Evolutionary conservation across 1,140 invertebrate species (phyloP).

Genomic region (Drosophila ananassae): DNA sequence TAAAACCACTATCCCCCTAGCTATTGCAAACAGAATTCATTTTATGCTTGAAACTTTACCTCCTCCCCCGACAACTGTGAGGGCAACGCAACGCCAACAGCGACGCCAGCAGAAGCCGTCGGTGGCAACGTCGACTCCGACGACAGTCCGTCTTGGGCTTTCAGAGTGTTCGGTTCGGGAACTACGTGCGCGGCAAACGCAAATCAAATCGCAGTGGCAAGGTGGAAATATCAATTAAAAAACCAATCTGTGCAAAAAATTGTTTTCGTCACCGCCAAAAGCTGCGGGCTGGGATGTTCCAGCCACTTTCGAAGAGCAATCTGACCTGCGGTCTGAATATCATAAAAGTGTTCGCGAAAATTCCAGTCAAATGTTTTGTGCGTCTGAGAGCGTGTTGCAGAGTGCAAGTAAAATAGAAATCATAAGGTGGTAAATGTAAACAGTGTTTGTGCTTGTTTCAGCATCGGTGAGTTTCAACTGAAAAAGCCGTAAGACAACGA

Average conservation of each 20-base stretch:
- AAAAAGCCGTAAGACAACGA: conserved; percentile 20
- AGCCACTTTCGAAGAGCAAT: background rate
- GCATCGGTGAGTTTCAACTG: conserved; percentile 39
- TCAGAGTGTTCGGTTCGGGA: conserved; percentile 52
- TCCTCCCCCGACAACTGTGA: background rate
- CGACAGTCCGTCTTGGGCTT: conserved; percentile 44
- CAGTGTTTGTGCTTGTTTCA: conserved; percentile 15
- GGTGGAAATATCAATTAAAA: conserved; percentile 18
- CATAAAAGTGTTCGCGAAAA: conserved; percentile 1
- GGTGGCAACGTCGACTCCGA: background rate
- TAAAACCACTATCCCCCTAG: background rate
- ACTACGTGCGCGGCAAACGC: conserved; percentile 19
- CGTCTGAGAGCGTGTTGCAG: conserved; percentile 14
- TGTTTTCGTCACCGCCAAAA: conserved; percentile 12
- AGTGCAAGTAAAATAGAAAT: conserved; percentile 18
- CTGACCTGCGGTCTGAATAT: background rate
- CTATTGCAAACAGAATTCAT: background rate
- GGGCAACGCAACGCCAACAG: conserved; percentile 5
- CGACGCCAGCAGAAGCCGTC: conserved; percentile 1
- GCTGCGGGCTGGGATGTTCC: conserved; percentile 26
- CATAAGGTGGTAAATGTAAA: conserved; percentile 31
- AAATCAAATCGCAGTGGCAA: background rate
- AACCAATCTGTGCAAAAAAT: conserved; percentile 20
- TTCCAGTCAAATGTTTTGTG: conserved; percentile 6
- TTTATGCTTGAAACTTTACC: background rate